Conservation (phyloP, 2,797 vertebrate genomes). For the Epinephelus malabaricus region DNA sequence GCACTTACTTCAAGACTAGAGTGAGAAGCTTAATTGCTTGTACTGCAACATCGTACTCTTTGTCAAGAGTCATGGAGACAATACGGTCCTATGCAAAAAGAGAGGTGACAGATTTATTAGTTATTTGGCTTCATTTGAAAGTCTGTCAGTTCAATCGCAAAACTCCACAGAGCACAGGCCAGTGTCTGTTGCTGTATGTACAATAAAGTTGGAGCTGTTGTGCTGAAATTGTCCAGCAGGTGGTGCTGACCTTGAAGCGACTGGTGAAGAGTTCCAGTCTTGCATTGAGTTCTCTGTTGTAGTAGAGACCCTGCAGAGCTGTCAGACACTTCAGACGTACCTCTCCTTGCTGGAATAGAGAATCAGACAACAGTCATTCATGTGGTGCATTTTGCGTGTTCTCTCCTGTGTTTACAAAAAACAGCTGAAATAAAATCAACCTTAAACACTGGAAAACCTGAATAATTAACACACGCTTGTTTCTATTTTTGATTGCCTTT, state of each 20-base stretch:
- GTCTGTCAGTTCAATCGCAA: not conserved
- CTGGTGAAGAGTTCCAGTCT: slow-evolving; percentile 99
- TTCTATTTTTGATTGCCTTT: not conserved
- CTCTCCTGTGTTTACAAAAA: not conserved
- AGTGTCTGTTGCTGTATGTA: not conserved
- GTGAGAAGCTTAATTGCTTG: slow-evolving; percentile 99
- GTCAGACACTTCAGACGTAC: slow-evolving; percentile 99
- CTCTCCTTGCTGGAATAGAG: slow-evolving; percentile 93
- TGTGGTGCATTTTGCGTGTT: not conserved
- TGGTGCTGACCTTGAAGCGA: slow-evolving; percentile 94
- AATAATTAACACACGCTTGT: not conserved
- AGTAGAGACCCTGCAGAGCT: slow-evolving; percentile 98
- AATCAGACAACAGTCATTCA: not conserved
- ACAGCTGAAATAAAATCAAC: not conserved
- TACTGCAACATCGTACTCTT: slow-evolving; percentile 99
- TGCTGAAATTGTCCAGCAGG: slow-evolving; percentile 72
- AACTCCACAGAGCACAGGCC: no score
- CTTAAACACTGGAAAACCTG: not conserved
- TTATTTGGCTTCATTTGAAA: not conserved
- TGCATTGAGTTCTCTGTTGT: slow-evolving; percentile 98
- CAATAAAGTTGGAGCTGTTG: slow-evolving; percentile 9
- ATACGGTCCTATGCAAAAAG: slow-evolving; percentile 92
- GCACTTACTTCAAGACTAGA: slow-evolving; percentile 98
- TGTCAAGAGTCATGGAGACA: slow-evolving; percentile 99
- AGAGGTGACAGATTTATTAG: not conserved